Base-by-base conservation (phyloP, 2,797 vertebrate species). In the Atherinosoma microstoma region DNA sequence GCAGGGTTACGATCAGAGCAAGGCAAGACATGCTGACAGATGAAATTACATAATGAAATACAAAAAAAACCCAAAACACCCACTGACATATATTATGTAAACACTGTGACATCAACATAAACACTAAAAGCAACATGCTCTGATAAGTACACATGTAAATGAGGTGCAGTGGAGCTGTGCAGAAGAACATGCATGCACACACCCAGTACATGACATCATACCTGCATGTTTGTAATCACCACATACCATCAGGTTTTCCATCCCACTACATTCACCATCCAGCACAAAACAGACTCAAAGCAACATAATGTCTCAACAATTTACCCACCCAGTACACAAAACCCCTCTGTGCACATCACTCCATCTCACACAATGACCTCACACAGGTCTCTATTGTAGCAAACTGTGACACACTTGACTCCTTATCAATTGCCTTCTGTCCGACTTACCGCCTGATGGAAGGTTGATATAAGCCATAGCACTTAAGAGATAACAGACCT, bases 1-100 rank as follows among this genome's bases (percentile, higher is more conserved):
- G 68, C 96, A 97, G 91, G 96, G 97, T 66, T 98, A 96, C 64
- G 96, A 96, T 80, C 96, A 97, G 82, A 95, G 94, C 89, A 96
- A 97, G 97, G 97, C 95, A 87, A 92, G 94, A 91, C 94, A 91
- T 81, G 93, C 83, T 77, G 58, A 80, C 75, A 83, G 91, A 87
- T 93, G 75, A 88, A 89, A 89, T 90, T 86, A 68, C 70, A 36
- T 76, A 29, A 45, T 65, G 71, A 73, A 70, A 86, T 49, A 20
- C 38, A 82, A 75, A 79, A 67, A 84, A 47, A 72, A 49, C 59
- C 36, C 2, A 32, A 70, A 80, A 63, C 60, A 35, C 62, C 58
- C 76, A 78, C 84, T 59, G 60, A 68, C 73, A 65, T 60, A 1
- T 35, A 72, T 58, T 62, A 57, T 66, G 62, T 61, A 76, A 73